Evolutionary conservation across 2,113 vertebrate species (phyloP), one percentile per base, ranked within the genome.

Genomic region (Salvelinus alpinus): DNA sequence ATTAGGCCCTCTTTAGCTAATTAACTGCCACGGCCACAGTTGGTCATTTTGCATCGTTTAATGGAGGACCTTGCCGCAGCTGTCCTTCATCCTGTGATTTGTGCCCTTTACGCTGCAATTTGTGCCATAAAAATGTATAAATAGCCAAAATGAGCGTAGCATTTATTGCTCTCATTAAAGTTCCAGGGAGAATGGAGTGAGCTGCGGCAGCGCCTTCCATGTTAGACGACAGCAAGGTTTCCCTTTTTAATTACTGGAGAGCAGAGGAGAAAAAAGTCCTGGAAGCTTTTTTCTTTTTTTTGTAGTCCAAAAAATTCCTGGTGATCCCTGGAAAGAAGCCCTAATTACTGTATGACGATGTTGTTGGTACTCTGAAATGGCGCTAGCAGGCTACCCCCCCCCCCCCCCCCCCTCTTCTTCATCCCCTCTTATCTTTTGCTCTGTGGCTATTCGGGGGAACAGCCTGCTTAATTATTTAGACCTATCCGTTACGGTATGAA

Each of bases 11-110:
- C 82, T 84, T 88, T 88, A 89, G 84, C 88, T 92, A 92, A 92
- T 92, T 90, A 91, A 88, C 86, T 83, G 82, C 83, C 90, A 44
- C 38, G 38, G 38, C 9, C 38, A 87, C 87, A 89, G 87, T 90
- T 88, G 87, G 88, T 83, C 87, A 87, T 92, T 92, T 92, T 92
- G 88, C 89, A 76, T 88, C 84, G 64, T 90, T 90, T 92, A 91
- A 92, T 91, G 84, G 86, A 84, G 83, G 83, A 79, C 66, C 74
- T 38, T 54, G 82, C 73, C 38, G 9, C 38, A 44, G 86, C 91
- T 90, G 91, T 89, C 91, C 89, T 90, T 92, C 84, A 85, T 87
- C 83, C 76, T 85, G 82, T 84, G 84, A 88, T 90, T 86, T 84
- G 80, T 87, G 86, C 83, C 90, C 88, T 92, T 80, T 88, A 86